phyloP scores from a whole-genome alignment of 2,113 vertebrate genomes.

The Zingel zingel region DNA sequence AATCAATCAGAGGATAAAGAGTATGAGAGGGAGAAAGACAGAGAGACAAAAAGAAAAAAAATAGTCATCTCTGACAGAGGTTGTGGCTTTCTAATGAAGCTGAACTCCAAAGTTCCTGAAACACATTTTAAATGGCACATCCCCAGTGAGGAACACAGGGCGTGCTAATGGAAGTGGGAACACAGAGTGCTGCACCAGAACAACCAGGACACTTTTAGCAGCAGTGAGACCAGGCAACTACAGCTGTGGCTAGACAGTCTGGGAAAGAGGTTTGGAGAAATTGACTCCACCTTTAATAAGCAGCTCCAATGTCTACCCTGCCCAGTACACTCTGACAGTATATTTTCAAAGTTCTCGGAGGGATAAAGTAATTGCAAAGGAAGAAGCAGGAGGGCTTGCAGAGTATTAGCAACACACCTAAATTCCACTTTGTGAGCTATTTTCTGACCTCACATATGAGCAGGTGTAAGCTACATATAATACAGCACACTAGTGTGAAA shows the following conservation, averaged over 20 bases:
- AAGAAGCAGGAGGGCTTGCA: slow-evolving; percentile 32
- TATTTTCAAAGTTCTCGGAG: slow-evolving; percentile 47
- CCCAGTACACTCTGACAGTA: slow-evolving; percentile 49
- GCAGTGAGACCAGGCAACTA: slow-evolving; percentile 13
- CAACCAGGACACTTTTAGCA: slow-evolving; percentile 45
- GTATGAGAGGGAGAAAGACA: not conserved
- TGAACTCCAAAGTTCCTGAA: slow-evolving; percentile 41
- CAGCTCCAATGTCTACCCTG: slow-evolving; percentile 23
- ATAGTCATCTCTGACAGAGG: slow-evolving; percentile 40
- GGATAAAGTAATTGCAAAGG: slow-evolving; percentile 66
- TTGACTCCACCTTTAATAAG: slow-evolving; percentile 62
- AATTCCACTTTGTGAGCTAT: slow-evolving; percentile 58
- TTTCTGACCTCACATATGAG: slow-evolving; percentile 40
- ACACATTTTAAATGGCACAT: slow-evolving; percentile 46
- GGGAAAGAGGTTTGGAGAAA: slow-evolving; percentile 31
- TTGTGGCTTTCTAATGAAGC: slow-evolving; percentile 49
- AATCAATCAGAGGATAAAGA: slow-evolving; percentile 12
- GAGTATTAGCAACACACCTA: slow-evolving; percentile 44
- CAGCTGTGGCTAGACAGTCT: slow-evolving; percentile 33
- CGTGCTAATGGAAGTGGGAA: slow-evolving; percentile 62
- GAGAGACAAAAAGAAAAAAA: slow-evolving; percentile 23
- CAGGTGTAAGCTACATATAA: slow-evolving; percentile 41
- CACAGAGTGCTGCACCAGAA: slow-evolving; percentile 49
- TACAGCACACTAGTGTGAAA: slow-evolving; percentile 23
- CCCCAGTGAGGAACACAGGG: slow-evolving; percentile 27